Evolutionary conservation across 2,797 vertebrate genomes (phyloP).

Genomic region (Acanthornis magna): DNA sequence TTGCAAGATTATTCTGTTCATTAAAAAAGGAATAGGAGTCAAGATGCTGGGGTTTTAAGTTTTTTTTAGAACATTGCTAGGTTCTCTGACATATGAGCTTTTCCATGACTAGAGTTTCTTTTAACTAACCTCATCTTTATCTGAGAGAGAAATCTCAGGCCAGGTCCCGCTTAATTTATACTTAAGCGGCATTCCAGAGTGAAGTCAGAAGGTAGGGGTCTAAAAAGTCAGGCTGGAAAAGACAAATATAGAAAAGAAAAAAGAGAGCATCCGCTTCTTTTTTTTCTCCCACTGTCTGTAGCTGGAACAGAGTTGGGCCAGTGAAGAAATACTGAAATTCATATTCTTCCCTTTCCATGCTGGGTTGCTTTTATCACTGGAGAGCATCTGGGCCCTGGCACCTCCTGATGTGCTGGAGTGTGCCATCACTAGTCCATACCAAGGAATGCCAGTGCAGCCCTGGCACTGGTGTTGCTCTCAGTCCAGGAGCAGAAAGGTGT

Average conservation of each 20-base stretch:
- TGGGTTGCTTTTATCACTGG: neutral
- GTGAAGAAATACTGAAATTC: neutral
- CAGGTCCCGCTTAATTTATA: conserved; percentile 24
- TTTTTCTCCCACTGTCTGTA: fast-evolving
- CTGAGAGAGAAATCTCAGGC: conserved; percentile 15
- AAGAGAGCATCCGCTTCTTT: neutral
- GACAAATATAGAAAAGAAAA: neutral
- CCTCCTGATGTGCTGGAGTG: fast-evolving
- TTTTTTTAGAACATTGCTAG: neutral
- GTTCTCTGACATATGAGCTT: neutral
- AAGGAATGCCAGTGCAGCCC: neutral
- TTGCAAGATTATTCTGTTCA: conserved; percentile 10
- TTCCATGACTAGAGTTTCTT: conserved; percentile 1
- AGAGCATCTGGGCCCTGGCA: neutral
- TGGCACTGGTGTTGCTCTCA: neutral
- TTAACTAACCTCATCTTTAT: neutral
- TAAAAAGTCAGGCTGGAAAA: neutral
- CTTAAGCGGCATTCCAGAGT: neutral
- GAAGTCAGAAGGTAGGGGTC: conserved; percentile 20
- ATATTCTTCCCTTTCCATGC: neutral
- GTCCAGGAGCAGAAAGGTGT: neutral
- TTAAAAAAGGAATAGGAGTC: neutral
- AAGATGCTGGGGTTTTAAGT: neutral
- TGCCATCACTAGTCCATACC: neutral
- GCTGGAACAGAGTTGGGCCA: neutral